These are phyloP conservation scores for Arctocebus calabarensis DNA, from an alignment of 2,797 vertebrate species.

Conservation along the genomic window DNA sequence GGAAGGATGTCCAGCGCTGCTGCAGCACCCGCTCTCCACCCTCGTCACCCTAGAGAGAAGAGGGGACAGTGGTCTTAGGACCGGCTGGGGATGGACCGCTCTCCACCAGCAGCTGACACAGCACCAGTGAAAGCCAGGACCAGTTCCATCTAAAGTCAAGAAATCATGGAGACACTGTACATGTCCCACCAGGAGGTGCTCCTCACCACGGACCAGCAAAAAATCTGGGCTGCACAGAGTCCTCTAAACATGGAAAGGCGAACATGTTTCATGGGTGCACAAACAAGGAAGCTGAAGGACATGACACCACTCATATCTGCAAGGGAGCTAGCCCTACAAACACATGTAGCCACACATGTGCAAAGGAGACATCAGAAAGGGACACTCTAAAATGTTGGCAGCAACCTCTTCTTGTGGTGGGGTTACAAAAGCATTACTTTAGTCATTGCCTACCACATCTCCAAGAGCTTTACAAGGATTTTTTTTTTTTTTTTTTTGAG, in stretches of 20 bases:
- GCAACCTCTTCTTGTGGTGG: neutral
- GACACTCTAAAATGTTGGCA: neutral
- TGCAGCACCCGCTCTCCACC: conserved; percentile 98
- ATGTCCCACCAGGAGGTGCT: rapidly evolving
- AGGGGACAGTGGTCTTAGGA: neutral
- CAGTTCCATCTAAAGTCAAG: neutral
- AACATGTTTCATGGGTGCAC: neutral
- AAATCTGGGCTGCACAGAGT: too few relatives aligned
- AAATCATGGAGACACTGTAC: neutral
- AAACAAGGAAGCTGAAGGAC: neutral
- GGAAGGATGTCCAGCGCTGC: conserved; percentile 98
- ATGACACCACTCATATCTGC: neutral
- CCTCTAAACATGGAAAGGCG: neutral
- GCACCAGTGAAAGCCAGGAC: neutral
- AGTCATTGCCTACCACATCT: neutral
- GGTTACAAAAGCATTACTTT: rapidly evolving
- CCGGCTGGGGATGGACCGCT: rapidly evolving
- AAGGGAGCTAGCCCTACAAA: neutral
- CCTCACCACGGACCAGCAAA: neutral
- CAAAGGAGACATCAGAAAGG: neutral
- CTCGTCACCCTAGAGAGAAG: conserved; percentile 90
- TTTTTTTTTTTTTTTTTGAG: neutral
- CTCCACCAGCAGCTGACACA: neutral
- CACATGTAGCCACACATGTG: neutral
- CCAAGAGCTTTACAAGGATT: neutral